Evolutionary conservation across 2,113 vertebrate species (phyloP).

Genomic region (Notarius lentiginosus): DNA sequence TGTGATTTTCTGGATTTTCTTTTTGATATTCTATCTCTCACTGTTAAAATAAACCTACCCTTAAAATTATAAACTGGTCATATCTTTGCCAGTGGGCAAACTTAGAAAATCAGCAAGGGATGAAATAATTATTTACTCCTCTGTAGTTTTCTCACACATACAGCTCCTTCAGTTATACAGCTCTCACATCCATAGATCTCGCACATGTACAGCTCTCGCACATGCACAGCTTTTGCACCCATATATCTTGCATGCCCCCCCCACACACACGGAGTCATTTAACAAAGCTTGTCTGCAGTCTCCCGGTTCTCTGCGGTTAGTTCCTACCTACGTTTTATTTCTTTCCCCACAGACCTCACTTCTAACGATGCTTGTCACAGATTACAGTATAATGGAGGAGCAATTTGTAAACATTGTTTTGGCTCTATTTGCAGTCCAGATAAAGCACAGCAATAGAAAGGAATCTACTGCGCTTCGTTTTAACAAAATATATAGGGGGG

Average conservation of each 20-base stretch:
- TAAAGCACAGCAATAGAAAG: not conserved
- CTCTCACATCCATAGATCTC: no score
- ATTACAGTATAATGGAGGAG: not conserved
- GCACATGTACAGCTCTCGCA: not conserved
- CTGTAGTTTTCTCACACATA: no score
- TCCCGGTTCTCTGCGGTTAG: not conserved
- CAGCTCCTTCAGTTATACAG: no score
- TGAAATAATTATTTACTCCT: no score
- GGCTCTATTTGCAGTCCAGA: not conserved
- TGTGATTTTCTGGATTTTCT: no score
- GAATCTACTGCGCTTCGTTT: not conserved
- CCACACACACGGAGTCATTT: not conserved
- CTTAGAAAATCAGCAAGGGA: no score
- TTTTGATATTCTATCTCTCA: no score
- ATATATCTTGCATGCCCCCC: not conserved
- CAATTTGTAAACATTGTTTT: not conserved
- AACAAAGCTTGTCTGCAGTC: not conserved
- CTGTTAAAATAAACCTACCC: no score
- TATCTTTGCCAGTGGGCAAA: no score
- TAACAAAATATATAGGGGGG: not conserved
- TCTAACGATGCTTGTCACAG: not conserved
- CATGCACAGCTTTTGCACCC: not conserved
- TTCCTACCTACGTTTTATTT: not conserved
- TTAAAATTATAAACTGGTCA: no score
- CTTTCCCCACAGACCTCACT: not conserved